These are phyloP conservation scores for Meriones psammophilus DNA, from an alignment of 2,797 vertebrate species.

Conservation along the genomic window DNA sequence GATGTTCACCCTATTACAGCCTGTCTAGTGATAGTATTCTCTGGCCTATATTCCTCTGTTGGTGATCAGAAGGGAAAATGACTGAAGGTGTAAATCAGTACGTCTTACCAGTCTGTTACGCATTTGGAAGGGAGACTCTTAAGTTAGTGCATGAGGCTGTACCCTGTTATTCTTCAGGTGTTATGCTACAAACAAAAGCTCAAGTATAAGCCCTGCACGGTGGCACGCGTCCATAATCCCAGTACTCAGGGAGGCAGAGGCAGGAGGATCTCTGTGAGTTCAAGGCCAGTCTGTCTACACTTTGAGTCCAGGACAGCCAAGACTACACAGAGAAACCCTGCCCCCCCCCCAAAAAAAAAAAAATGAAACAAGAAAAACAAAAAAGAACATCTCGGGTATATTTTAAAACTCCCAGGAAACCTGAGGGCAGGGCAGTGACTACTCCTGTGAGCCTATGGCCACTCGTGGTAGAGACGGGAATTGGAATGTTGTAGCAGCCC, in stretches of 20 bases:
- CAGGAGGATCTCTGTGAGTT: no score
- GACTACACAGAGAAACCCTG: no score
- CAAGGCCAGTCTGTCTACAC: no score
- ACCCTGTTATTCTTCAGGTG: background rate
- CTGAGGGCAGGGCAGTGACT: background rate
- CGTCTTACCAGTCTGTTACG: background rate
- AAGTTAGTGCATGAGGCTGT: background rate
- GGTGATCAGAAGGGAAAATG: background rate
- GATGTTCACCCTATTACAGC: background rate
- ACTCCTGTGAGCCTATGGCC: background rate
- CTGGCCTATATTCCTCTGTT: background rate
- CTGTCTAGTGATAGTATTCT: background rate
- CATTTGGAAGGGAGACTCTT: background rate
- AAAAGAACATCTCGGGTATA: background rate
- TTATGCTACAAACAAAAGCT: slow-evolving; percentile 10
- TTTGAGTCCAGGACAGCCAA: no score
- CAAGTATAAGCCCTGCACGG: no score
- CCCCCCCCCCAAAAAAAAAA: no score
- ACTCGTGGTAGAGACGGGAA: background rate
- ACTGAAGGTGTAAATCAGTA: background rate
- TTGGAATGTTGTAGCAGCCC: background rate
- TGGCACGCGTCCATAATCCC: no score
- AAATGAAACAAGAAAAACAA: no score
- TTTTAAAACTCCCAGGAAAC: background rate
- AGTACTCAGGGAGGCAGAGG: no score